Percentiles rank a stretch among this genome's conserved stretches.
phyloP scores from a whole-genome alignment of 2,113 vertebrate genomes.

The Gallinago jamesoni region DNA sequence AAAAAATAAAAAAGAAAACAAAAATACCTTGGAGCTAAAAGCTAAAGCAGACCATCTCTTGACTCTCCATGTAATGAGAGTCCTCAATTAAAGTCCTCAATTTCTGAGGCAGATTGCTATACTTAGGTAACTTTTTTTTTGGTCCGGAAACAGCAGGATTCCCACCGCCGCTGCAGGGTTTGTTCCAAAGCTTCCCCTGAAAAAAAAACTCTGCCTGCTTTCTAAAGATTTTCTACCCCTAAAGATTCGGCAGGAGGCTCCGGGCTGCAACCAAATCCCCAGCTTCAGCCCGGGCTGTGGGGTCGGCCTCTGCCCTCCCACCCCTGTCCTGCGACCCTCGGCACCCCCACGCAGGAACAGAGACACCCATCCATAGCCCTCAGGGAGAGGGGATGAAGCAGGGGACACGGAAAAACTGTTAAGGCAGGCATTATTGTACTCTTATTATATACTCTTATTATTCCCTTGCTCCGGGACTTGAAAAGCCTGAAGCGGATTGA shows the following conservation, averaged over 20 bases:
- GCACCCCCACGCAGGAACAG: rapidly evolving
- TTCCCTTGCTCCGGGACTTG: neutral
- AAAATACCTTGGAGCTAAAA: neutral
- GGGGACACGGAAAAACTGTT: rapidly evolving
- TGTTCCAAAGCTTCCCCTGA: neutral
- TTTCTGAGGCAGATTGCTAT: neutral
- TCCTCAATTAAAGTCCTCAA: neutral
- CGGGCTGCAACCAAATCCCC: neutral
- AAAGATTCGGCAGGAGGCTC: neutral
- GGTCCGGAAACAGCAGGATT: neutral
- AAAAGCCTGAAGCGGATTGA: neutral
- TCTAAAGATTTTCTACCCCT: neutral
- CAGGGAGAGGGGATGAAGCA: neutral
- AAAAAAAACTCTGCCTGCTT: neutral
- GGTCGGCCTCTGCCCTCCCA: neutral
- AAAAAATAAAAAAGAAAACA: neutral
- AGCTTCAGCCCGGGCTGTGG: rapidly evolving
- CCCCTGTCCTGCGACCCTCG: rapidly evolving
- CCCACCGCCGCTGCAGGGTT: neutral
- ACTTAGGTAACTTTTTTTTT: neutral
- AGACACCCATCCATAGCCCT: rapidly evolving
- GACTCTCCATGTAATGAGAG: neutral
- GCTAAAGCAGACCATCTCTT: neutral
- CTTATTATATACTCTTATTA: neutral
- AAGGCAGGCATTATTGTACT: neutral